A percentile compares a stretch with the other conserved stretches of the same genome.
Conservation (phyloP, 2,888 invertebrate species). For the Megastigmus dorsalis region DNA sequence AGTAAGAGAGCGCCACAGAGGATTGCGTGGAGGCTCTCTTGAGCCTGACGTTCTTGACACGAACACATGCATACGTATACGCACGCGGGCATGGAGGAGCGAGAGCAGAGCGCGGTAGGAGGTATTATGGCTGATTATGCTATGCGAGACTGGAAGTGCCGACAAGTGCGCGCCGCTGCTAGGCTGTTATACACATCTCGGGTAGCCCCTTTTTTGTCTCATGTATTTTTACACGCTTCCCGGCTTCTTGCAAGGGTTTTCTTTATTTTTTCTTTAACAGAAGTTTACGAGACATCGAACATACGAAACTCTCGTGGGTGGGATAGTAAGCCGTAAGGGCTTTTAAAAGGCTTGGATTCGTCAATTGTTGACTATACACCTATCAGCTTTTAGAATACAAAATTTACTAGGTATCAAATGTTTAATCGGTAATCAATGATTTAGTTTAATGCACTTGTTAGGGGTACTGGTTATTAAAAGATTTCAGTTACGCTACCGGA, state of each 20-base stretch:
- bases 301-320: too few relatives aligned
- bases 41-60: neutral
- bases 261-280: conserved; percentile 9
- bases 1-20: neutral
- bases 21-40: neutral
- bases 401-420: too few relatives aligned
- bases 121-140: conserved; percentile 46
- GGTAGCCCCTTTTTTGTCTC: neutral
- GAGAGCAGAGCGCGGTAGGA: conserved; percentile 30
- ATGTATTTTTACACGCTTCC: conserved; percentile 12
- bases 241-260: neutral
- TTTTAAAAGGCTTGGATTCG: too few relatives aligned
- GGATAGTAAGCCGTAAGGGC: too few relatives aligned
- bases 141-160: conserved; percentile 22
- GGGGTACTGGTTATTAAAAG: too few relatives aligned
- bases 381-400: too few relatives aligned
- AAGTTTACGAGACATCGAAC: too few relatives aligned
- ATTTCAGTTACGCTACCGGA: too few relatives aligned
- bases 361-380: too few relatives aligned
- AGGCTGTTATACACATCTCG: conserved; percentile 18
- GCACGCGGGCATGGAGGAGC: neutral
- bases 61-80: neutral
- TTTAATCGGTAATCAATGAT: too few relatives aligned
- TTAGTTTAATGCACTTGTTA: too few relatives aligned
- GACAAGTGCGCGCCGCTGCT: conserved; percentile 25